phyloP scores from a whole-genome alignment of 2,888 invertebrate genomes.

The Andricus quercusramuli region DNA sequence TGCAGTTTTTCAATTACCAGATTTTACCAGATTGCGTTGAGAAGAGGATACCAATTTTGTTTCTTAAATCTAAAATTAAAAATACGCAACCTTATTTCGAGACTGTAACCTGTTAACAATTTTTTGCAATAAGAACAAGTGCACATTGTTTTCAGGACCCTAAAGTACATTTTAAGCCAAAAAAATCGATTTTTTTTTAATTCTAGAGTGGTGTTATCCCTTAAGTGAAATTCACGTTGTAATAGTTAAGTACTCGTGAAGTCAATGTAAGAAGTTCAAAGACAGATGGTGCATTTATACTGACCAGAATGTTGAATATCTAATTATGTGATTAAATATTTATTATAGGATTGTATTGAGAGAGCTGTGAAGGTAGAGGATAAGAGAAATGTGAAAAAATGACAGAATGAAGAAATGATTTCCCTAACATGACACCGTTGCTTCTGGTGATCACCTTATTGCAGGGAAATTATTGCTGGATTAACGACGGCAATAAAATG shows the following conservation, averaged over 20 bases:
- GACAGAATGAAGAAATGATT: slow-evolving; percentile 2
- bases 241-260: slow-evolving; percentile 3
- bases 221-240: neutral
- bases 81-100: no score
- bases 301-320: slow-evolving; percentile 3
- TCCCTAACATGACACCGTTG: slow-evolving; percentile 4
- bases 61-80: no score
- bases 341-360: no score
- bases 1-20: no score
- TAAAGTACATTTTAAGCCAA: no score
- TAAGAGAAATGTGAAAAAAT: neutral
- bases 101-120: no score
- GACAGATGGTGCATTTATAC: slow-evolving; percentile 3
- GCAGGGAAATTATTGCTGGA: slow-evolving; percentile 23
- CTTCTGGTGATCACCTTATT: slow-evolving; percentile 6
- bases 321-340: slow-evolving; percentile 9
- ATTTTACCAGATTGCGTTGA: no score
- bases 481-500: slow-evolving; percentile 29
- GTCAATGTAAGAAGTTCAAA: neutral
- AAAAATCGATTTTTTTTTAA: no score
- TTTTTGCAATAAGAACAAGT: no score
- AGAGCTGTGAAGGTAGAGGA: neutral
- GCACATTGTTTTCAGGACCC: no score
- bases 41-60: no score
- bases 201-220: no score